Conservation (phyloP, 2,888 invertebrate species). For the Nemapogon koenigi region DNA sequence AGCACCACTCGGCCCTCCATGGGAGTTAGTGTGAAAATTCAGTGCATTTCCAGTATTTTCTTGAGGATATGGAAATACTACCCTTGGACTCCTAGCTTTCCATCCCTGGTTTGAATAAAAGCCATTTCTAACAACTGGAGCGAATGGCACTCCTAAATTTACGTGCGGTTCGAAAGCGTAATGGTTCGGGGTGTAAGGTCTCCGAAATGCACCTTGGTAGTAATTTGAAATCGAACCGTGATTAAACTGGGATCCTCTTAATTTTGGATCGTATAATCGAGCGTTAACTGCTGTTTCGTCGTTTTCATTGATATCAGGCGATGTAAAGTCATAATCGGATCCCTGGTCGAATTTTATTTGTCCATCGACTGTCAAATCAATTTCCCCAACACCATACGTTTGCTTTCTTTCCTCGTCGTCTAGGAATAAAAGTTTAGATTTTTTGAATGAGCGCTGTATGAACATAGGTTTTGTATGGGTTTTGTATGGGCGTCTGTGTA, state of each 20-base stretch:
- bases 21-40: conserved; percentile 47
- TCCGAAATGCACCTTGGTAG: conserved; percentile 39
- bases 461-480: conserved; percentile 47
- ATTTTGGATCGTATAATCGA: conserved; percentile 43
- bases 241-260: conserved; percentile 26
- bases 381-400: conserved; percentile 43
- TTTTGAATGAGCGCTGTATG: conserved; percentile 34
- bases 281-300: conserved; percentile 38
- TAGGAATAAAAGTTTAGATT: conserved; percentile 39
- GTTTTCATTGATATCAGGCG: conserved; percentile 28
- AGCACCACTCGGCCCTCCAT: conserved; percentile 29
- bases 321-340: conserved; percentile 50
- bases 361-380: conserved; percentile 40
- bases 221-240: conserved; percentile 27
- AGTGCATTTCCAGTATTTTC: conserved; percentile 36
- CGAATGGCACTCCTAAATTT: conserved; percentile 19
- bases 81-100: conserved; percentile 54
- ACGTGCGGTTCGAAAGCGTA: conserved; percentile 39
- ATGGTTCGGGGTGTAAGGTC: conserved; percentile 40
- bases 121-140: conserved; percentile 37
- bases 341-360: conserved; percentile 59
- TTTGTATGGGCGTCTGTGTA: conserved; percentile 36
- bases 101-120: conserved; percentile 37
- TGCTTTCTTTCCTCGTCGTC: conserved; percentile 46
- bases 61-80: conserved; percentile 49